Evolutionary conservation across 1,140 invertebrate genomes (phyloP), one percentile per base, ranked within the genome.

Genomic region (Ceratina australensis): DNA sequence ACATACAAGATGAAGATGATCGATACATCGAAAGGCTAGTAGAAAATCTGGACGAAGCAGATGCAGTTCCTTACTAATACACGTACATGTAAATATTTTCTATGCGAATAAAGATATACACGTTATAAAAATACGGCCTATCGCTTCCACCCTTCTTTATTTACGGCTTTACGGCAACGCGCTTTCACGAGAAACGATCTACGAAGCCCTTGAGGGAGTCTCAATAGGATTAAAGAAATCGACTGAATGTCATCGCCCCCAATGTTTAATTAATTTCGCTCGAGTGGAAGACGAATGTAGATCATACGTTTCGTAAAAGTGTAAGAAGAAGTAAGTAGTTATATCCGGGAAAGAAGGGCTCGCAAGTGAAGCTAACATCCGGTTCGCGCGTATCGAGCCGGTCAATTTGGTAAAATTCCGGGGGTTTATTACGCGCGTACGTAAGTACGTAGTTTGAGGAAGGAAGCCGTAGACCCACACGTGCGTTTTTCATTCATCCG

Each of bases 391-490:
- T 42, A 42, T 42, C 33, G 33, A 42, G 33, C 33, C 33, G 33
- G 7, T 42, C 33, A 42, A 42, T 42, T 42, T 10, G 33, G 33
- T 42, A 42, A 7, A 42, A 42, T 42, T 42, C 33, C 33, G 33
- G 10, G 33, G 5, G 33, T 42, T 42, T 42, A 42, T 42, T 42
- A 42, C 33, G 33, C 33, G 33, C 33, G 33, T 42, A 42, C 33
- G 33, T 42, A 42, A 10, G 33, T 42, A 42, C 33, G 10, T 42
- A 42, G 33, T 42, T 42, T 20, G 33, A 87, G 72, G 68, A 69
- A 84, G 74, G 86, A 87, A 84, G 80, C 54, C 24, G 13, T 52
- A 75, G 59, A 72, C 80, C 67, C 74, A 84, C 79, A 59, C 69
- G 54, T 74, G 56, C n/a, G 47, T 63, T 65, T n/a, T 64, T 33